Conservation (phyloP, 2,888 invertebrate genomes). For the Caenorhabditis imperialis region DNA sequence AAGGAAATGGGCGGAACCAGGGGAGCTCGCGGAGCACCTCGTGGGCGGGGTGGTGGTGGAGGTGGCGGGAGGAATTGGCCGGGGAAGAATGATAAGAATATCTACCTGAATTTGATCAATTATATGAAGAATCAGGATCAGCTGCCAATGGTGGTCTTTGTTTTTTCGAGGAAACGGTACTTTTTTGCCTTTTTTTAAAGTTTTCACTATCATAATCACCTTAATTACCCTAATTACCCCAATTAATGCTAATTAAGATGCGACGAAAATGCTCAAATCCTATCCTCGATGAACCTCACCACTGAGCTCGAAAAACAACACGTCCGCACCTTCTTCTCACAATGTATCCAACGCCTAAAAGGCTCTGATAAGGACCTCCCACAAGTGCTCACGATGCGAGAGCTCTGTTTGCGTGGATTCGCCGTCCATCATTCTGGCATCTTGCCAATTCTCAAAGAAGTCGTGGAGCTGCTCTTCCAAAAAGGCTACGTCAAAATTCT, state of each 20-base stretch:
- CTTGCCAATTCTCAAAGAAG: constrained; percentile 97
- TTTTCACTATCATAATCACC: no score
- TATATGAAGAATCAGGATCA: constrained; percentile 88
- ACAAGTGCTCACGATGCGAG: constrained; percentile 85
- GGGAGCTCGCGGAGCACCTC: constrained; percentile 16
- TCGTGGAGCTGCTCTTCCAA: constrained; percentile 97
- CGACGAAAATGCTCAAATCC: constrained; percentile 84
- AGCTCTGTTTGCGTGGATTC: constrained; percentile 84
- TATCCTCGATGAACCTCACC: constrained; percentile 84
- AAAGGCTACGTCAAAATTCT: constrained; percentile 92
- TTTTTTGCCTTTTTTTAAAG: neutral
- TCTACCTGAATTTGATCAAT: constrained; percentile 88
- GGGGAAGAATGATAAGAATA: constrained; percentile 83
- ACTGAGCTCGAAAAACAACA: constrained; percentile 86
- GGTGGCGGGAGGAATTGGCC: constrained; percentile 76
- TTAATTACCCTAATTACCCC: neutral
- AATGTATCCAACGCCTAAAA: constrained; percentile 87
- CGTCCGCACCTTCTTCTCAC: constrained; percentile 89
- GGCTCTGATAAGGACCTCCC: constrained; percentile 90
- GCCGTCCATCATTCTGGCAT: constrained; percentile 99
- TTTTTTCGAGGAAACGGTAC: constrained; percentile 85
- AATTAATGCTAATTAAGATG: constrained; percentile 81
- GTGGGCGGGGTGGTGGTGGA: constrained; percentile 12
- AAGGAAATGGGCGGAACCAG: constrained; percentile 17
- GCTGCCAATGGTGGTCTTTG: constrained; percentile 94